phyloP scores from a whole-genome alignment of 2,797 vertebrate species.

The Neopelma chrysocephalum region DNA sequence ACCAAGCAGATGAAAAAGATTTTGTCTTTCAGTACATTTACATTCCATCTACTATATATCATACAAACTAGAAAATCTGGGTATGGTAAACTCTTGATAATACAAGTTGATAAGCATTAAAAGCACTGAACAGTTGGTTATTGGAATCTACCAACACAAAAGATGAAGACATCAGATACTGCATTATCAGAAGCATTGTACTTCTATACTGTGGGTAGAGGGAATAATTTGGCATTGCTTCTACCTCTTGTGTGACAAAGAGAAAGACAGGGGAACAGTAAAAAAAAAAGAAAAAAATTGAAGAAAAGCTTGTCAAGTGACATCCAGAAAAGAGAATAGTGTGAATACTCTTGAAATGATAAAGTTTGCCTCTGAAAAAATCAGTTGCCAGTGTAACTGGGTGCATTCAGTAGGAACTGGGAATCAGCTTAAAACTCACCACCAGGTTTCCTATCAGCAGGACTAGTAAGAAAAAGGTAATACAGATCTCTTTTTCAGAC shows the following conservation, averaged over 20 bases:
- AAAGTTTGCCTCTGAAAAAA: not conserved
- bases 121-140: not conserved
- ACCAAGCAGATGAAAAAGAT: not conserved
- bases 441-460: constrained; percentile 78
- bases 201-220: not conserved
- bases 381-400: not conserved
- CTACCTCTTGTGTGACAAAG: not conserved
- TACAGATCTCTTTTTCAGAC: constrained; percentile 15
- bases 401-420: not conserved
- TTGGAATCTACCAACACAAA: not conserved
- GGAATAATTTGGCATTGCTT: not conserved
- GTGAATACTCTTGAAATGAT: not conserved
- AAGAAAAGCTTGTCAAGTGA: not conserved
- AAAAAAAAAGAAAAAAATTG: not conserved
- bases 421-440: constrained; percentile 68
- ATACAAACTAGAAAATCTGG: not conserved
- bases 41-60: not conserved
- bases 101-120: not conserved
- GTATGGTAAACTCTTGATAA: not conserved
- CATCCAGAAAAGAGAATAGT: not conserved
- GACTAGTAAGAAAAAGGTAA: constrained; percentile 72
- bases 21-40: not conserved
- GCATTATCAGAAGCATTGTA: not conserved
- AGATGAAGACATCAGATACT: not conserved
- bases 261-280: not conserved